Evolutionary conservation across 2,888 invertebrate species (phyloP).

Genomic region (Polydrusus cervinus): DNA sequence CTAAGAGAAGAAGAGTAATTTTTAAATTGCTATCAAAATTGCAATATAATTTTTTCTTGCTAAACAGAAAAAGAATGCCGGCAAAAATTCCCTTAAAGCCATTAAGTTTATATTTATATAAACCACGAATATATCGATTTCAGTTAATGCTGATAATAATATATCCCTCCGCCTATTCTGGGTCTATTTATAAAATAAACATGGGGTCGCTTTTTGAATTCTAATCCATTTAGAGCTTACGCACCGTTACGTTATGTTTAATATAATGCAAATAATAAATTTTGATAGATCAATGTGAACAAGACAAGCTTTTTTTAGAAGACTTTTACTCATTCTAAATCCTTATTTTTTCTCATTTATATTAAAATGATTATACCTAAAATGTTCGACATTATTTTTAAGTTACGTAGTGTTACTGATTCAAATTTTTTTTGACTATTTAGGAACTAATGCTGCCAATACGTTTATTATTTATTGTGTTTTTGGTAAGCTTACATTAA

Average conservation of each 20-base stretch:
- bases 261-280: slow-evolving; percentile 2
- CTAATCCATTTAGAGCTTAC: slow-evolving; percentile 12
- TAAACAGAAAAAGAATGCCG: not conserved
- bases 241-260: not conserved
- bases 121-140: slow-evolving; percentile 20
- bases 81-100: not conserved
- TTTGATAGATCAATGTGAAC: not conserved
- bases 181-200: slow-evolving; percentile 18
- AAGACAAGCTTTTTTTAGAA: not conserved
- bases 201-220: slow-evolving; percentile 8
- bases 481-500: too few species aligned
- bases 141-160: slow-evolving; percentile 7
- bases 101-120: slow-evolving; percentile 16
- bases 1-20: too few species aligned
- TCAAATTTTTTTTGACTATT: too few species aligned
- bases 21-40: too few species aligned
- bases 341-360: too few species aligned
- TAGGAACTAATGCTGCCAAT: too few species aligned
- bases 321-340: too few species aligned
- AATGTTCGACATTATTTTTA: too few species aligned
- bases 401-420: too few species aligned
- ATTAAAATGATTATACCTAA: too few species aligned
- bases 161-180: slow-evolving; percentile 1
- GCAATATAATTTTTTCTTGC: not conserved
- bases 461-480: too few species aligned